Conservation (phyloP, 2,113 vertebrate species). For the Columba janthina region DNA sequence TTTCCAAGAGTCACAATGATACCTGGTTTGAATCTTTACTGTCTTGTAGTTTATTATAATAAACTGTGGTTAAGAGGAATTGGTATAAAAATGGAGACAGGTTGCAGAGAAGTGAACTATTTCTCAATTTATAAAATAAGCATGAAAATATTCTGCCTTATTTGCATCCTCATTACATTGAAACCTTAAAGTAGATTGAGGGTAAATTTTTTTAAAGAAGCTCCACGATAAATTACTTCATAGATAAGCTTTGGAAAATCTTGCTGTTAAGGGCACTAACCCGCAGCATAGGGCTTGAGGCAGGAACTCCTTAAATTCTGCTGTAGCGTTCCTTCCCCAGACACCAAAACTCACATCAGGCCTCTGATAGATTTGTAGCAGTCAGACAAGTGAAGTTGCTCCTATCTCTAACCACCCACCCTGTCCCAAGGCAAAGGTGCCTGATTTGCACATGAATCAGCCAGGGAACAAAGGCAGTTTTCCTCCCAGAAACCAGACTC, state of each 20-base stretch:
- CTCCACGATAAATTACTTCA: not conserved
- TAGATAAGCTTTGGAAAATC: not conserved
- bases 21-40: not conserved
- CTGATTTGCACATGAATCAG: not conserved
- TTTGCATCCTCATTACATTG: not conserved
- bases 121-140: not conserved
- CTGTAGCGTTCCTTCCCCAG: not conserved
- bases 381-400: not conserved
- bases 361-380: constrained; percentile 29
- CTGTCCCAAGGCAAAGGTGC: not conserved
- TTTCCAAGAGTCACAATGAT: not conserved
- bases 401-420: not conserved
- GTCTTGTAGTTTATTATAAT: not conserved
- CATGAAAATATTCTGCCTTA: not conserved
- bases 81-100: not conserved
- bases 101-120: not conserved
- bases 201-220: not conserved
- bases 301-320: not conserved
- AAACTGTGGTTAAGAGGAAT: not conserved
- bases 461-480: not conserved
- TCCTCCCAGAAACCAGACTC: not conserved
- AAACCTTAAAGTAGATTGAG: not conserved
- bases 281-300: not conserved
- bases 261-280: rapidly evolving
- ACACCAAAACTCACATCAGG: not conserved